These are phyloP conservation scores for Pseudococcus longispinus DNA, from an alignment of 2,888 invertebrate species.

Conservation along the genomic window DNA sequence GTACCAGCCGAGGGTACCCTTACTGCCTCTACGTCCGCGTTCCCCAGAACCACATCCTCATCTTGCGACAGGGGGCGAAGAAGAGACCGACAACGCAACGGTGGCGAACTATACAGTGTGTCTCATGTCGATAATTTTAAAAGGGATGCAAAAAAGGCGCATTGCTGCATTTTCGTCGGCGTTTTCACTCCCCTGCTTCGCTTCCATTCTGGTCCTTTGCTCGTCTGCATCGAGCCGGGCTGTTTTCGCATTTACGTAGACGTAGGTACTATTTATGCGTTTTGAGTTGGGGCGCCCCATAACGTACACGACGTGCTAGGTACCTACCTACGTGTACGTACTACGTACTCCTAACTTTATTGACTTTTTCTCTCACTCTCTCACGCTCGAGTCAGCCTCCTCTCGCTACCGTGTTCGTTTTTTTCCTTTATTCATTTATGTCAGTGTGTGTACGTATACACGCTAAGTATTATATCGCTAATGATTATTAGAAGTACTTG, in stretches of 20 bases:
- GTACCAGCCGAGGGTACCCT: background rate
- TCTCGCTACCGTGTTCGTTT: background rate
- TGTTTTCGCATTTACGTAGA: background rate
- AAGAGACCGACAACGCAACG: background rate
- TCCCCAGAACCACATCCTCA: background rate
- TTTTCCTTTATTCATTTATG: background rate
- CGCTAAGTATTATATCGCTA: background rate
- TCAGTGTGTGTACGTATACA: no score
- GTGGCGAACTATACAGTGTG: background rate
- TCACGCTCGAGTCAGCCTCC: background rate
- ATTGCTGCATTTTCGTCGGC: constrained; percentile 14
- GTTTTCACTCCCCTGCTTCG: background rate
- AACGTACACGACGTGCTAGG: background rate
- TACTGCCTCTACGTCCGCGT: background rate
- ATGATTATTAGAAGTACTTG: background rate
- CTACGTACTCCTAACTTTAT: background rate
- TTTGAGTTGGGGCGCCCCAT: background rate
- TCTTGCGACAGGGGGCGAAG: background rate
- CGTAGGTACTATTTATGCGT: background rate
- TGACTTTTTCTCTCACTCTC: background rate
- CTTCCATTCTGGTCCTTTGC: background rate
- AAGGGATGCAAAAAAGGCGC: constrained; percentile 34
- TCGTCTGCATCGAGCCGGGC: background rate
- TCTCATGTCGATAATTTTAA: constrained; percentile 28
- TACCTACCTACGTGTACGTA: no score